A percentile compares a stretch with the other conserved stretches of the same genome.
Conservation (phyloP, 64 coral and sea anemone genomes). For the Acropora tenuis region DNA sequence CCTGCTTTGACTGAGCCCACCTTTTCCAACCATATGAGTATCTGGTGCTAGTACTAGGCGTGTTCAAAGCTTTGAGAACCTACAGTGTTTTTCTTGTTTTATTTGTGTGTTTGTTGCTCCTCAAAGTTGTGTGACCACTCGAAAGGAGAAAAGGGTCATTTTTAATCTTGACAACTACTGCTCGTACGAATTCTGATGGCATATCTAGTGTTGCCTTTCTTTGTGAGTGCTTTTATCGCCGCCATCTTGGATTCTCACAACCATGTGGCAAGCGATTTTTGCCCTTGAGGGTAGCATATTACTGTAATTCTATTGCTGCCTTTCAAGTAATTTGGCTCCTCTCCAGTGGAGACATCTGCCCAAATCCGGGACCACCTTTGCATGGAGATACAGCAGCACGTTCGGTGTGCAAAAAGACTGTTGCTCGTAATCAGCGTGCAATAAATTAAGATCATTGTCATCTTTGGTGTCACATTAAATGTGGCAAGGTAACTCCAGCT, state of each 20-base stretch:
- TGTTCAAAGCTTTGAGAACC: too few species aligned
- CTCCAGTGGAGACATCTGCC: neutral
- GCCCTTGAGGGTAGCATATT: neutral
- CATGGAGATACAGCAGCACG: neutral
- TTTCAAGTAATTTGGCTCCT: neutral
- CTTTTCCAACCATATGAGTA: too few species aligned
- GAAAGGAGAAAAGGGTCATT: too few species aligned
- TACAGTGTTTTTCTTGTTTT: too few species aligned
- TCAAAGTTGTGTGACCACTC: too few species aligned
- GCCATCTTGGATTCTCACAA: neutral
- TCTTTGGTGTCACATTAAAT: neutral
- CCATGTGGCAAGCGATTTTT: neutral
- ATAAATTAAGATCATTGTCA: neutral
- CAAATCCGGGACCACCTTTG: neutral
- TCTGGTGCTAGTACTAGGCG: too few species aligned
- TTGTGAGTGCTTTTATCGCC: too few species aligned
- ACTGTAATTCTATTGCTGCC: neutral
- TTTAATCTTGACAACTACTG: too few species aligned
- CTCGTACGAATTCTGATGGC: too few species aligned
- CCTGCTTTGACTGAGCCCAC: too few species aligned
- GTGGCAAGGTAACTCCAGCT: neutral
- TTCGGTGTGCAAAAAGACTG: neutral
- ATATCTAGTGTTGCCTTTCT: too few species aligned
- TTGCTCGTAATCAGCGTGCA: neutral
- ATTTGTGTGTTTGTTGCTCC: too few species aligned